Conservation (phyloP, 1,140 invertebrate genomes). For the Drosophila mayri region DNA sequence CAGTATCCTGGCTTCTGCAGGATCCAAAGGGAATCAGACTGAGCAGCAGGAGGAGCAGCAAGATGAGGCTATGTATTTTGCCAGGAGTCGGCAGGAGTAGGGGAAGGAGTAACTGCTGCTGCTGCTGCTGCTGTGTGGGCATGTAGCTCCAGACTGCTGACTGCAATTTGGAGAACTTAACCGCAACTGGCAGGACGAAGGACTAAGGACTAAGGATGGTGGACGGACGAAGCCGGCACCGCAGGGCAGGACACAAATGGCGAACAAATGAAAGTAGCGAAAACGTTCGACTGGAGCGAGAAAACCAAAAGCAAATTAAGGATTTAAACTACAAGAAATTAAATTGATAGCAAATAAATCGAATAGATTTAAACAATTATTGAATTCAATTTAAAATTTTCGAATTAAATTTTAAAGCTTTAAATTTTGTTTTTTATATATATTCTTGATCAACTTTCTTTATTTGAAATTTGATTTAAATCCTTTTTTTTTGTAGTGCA, state of each 20-base stretch:
- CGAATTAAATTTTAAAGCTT: not conserved
- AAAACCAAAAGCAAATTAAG: not conserved
- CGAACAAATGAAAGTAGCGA: constrained; percentile 81
- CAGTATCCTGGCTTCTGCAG: constrained; percentile 31
- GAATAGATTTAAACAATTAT: too few relatives aligned
- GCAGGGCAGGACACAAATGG: constrained; percentile 79
- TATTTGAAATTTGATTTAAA: not conserved
- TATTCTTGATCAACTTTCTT: not conserved
- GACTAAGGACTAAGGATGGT: not conserved
- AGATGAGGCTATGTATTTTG: constrained; percentile 37
- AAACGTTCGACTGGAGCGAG: constrained; percentile 61
- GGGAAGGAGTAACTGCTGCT: not conserved
- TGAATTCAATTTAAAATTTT: too few relatives aligned
- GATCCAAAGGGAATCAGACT: constrained; percentile 9
- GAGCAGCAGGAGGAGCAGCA: not conserved
- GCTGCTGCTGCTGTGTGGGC: constrained; percentile 6
- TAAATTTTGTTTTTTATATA: not conserved
- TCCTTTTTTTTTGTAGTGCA: constrained; percentile 8
- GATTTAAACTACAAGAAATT: not conserved
- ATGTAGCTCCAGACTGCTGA: constrained; percentile 63
- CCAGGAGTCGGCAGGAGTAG: constrained; percentile 13
- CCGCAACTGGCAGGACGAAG: constrained; percentile 57
- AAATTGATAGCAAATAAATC: not conserved
- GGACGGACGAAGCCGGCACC: constrained; percentile 31
- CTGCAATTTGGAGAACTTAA: constrained; percentile 83